Evolutionary conservation across 2,888 invertebrate species (phyloP).

Genomic region (Parasteatoda lunata): DNA sequence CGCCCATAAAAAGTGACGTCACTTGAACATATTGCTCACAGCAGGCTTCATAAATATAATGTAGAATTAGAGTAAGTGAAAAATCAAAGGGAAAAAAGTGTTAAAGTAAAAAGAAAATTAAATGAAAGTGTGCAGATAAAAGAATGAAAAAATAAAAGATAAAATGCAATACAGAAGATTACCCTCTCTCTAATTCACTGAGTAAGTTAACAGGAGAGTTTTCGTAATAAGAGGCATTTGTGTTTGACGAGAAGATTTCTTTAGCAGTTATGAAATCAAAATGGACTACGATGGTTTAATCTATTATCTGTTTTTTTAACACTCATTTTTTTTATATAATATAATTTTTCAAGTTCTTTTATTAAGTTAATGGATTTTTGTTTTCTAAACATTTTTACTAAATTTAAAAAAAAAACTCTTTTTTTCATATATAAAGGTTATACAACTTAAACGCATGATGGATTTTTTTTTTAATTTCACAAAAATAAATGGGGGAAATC

Average conservation of each 20-base stretch:
- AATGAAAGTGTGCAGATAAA: not conserved
- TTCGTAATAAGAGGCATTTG: conserved; percentile 43
- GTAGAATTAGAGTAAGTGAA: conserved; percentile 44
- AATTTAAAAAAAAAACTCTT: too few species aligned
- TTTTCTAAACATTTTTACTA: too few species aligned
- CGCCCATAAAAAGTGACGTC: conserved; percentile 56
- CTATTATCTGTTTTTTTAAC: too few species aligned
- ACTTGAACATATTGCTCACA: conserved; percentile 46
- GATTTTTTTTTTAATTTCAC: too few species aligned
- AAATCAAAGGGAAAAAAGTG: conserved; percentile 36
- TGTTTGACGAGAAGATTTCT: conserved; percentile 51
- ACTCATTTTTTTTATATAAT: too few species aligned
- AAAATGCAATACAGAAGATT: conserved; percentile 44
- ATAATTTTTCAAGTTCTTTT: too few species aligned
- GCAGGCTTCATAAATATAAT: conserved; percentile 40
- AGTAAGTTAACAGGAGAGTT: conserved; percentile 19
- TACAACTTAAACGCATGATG: too few species aligned
- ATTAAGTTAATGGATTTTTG: too few species aligned
- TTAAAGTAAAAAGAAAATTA: conserved; percentile 3
- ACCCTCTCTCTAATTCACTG: conserved; percentile 30
- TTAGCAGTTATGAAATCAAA: conserved; percentile 13
- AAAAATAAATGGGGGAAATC: too few species aligned
- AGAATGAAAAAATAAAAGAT: conserved; percentile 19
- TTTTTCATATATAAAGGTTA: too few species aligned
- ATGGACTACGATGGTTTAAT: not conserved